phyloP scores from a whole-genome alignment of 2,888 invertebrate genomes.

The Parnassius mnemosyne region DNA sequence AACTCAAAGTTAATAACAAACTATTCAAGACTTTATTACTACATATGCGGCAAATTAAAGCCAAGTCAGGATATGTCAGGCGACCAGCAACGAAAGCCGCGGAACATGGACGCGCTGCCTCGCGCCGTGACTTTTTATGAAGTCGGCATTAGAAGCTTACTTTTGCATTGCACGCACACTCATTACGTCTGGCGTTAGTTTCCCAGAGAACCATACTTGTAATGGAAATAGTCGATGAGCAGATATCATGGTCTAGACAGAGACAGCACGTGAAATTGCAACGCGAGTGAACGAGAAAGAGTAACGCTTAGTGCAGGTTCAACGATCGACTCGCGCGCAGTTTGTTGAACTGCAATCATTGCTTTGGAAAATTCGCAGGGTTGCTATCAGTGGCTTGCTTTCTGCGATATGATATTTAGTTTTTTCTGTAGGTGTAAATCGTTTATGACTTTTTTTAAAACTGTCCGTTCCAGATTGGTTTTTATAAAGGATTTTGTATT shows the following conservation, averaged over 20 bases:
- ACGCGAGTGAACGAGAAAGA: slow-evolving; percentile 53
- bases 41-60: no score
- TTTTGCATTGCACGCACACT: not conserved
- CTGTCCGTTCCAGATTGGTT: no score
- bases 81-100: no score
- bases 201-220: slow-evolving; percentile 52
- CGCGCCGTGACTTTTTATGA: not conserved
- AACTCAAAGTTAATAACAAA: no score
- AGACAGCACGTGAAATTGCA: slow-evolving; percentile 36
- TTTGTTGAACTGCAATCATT: slow-evolving; percentile 78
- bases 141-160: not conserved
- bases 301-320: slow-evolving; percentile 71
- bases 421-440: no score
- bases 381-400: slow-evolving; percentile 34
- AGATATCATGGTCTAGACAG: slow-evolving; percentile 53
- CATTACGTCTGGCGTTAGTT: slow-evolving; percentile 30
- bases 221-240: slow-evolving; percentile 55
- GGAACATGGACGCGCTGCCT: not conserved
- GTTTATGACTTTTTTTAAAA: no score
- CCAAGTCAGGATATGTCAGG: no score
- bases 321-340: slow-evolving; percentile 77
- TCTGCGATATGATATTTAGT: not conserved
- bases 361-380: slow-evolving; percentile 75
- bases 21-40: no score
- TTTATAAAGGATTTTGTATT: no score